A percentile compares a stretch with the other conserved stretches of the same genome.
Evolutionary conservation across 2,888 invertebrate species (phyloP).

Genomic region (Axea sp.): DNA sequence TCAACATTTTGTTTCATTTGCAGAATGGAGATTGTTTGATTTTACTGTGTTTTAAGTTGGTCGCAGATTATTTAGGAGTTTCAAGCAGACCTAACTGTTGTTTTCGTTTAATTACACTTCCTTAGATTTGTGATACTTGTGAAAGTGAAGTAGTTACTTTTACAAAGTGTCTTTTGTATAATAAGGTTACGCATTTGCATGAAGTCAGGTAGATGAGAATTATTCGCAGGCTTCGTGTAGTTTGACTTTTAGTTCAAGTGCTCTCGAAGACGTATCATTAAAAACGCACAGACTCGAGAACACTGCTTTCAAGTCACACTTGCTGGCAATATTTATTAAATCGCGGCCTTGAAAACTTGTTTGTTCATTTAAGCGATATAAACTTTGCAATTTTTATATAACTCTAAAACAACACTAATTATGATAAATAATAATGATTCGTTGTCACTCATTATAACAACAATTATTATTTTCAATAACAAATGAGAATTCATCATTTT

Average conservation of each 20-base stretch:
- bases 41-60: neutral
- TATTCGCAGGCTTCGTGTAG: conserved; percentile 26
- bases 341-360: neutral
- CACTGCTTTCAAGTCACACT: conserved; percentile 37
- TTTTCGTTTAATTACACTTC: conserved; percentile 35
- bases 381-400: conserved; percentile 2
- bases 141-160: conserved; percentile 29
- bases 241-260: conserved; percentile 36
- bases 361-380: conserved; percentile 42
- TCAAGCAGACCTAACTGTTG: conserved; percentile 18
- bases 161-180: conserved; percentile 37
- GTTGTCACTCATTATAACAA: too few species aligned
- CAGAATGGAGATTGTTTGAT: neutral
- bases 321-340: conserved; percentile 29
- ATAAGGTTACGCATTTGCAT: conserved; percentile 52
- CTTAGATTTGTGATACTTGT: conserved; percentile 34
- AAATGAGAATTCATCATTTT: too few species aligned
- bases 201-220: conserved; percentile 29
- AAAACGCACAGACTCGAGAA: conserved; percentile 28
- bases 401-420: too few species aligned
- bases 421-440: too few species aligned
- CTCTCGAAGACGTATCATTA: conserved; percentile 46
- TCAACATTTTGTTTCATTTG: neutral
- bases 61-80: conserved; percentile 3
- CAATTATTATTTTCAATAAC: too few species aligned